Conservation (phyloP, 2,888 invertebrate species). For the Cordylochernes scorpioides region DNA sequence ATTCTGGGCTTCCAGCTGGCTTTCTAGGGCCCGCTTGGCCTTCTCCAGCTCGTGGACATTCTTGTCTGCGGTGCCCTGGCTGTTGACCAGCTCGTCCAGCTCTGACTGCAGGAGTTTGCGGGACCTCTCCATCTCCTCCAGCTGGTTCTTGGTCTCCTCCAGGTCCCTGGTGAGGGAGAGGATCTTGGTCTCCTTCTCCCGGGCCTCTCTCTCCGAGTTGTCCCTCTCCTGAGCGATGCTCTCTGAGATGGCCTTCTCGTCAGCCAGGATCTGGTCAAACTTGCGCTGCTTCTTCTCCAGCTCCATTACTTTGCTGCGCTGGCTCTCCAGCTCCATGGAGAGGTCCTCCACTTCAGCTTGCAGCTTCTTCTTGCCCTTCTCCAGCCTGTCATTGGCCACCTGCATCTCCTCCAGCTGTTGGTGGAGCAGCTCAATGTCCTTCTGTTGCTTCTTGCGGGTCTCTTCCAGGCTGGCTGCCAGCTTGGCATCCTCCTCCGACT, state of each 20-base stretch:
- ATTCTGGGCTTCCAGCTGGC: conserved; percentile 63
- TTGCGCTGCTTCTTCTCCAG: conserved; percentile 94
- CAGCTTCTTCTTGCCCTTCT: conserved; percentile 89
- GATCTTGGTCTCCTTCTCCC: conserved; percentile 89
- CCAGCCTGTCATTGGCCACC: conserved; percentile 66
- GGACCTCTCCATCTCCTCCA: conserved; percentile 63
- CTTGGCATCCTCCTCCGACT: conserved; percentile 71
- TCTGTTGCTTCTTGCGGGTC: conserved; percentile 53
- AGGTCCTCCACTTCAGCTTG: conserved; percentile 85
- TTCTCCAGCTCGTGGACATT: conserved; percentile 87
- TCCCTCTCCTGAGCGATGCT: conserved; percentile 65
- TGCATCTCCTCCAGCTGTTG: conserved; percentile 69
- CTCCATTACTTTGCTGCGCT: conserved; percentile 53
- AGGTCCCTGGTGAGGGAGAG: conserved; percentile 68
- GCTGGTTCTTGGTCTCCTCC: conserved; percentile 61
- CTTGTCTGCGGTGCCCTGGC: conserved; percentile 92
- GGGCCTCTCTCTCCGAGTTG: conserved; percentile 66
- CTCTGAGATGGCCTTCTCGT: conserved; percentile 51
- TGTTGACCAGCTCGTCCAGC: conserved; percentile 81
- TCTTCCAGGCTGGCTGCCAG: conserved; percentile 57
- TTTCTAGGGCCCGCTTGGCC: conserved; percentile 77
- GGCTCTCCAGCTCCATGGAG: conserved; percentile 74
- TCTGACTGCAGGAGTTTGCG: conserved; percentile 65
- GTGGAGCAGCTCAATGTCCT: conserved; percentile 62
- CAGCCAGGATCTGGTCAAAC: conserved; percentile 58